A percentile compares a stretch with the other conserved stretches of the same genome.
Evolutionary conservation across 2,888 invertebrate genomes (phyloP).

Genomic region (Pimpla rufipes): DNA sequence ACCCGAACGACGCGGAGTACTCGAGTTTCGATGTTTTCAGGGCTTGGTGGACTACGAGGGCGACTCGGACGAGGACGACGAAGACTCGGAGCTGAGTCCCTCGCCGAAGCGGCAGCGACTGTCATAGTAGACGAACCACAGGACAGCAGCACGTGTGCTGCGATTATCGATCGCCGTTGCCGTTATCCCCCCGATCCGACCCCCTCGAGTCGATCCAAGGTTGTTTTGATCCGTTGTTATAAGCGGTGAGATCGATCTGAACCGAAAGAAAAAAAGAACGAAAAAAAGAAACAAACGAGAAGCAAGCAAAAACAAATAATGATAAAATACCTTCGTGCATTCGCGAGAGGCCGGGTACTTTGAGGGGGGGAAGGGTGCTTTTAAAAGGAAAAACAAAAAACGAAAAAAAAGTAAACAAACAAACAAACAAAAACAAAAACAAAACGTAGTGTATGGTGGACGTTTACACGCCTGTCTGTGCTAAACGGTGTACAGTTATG

Average conservation of each 20-base stretch:
- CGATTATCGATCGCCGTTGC: slow-evolving; percentile 77
- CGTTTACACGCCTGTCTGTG: slow-evolving; percentile 79
- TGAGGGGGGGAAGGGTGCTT: slow-evolving; percentile 52
- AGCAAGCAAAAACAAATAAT: slow-evolving; percentile 1
- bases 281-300: slow-evolving; percentile 14
- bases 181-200: slow-evolving; percentile 71
- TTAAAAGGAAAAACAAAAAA: slow-evolving; percentile 67
- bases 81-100: slow-evolving; percentile 88
- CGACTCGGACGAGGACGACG: slow-evolving; percentile 98
- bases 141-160: slow-evolving; percentile 79
- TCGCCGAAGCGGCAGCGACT: slow-evolving; percentile 91
- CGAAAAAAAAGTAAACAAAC: slow-evolving; percentile 59
- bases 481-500: slow-evolving; percentile 80
- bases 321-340: slow-evolving; percentile 51
- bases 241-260: slow-evolving; percentile 55
- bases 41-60: slow-evolving; percentile 99
- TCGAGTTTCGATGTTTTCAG: slow-evolving; percentile 85
- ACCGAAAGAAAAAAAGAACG: slow-evolving; percentile 32
- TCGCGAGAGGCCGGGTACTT: slow-evolving; percentile 56
- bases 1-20: neutral
- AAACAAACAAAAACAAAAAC: slow-evolving; percentile 27
- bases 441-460: slow-evolving; percentile 76
- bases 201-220: slow-evolving; percentile 69
- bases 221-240: slow-evolving; percentile 69
- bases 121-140: slow-evolving; percentile 88